phyloP scores from a whole-genome alignment of 1,140 invertebrate species.

The Temnothorax longispinosus region DNA sequence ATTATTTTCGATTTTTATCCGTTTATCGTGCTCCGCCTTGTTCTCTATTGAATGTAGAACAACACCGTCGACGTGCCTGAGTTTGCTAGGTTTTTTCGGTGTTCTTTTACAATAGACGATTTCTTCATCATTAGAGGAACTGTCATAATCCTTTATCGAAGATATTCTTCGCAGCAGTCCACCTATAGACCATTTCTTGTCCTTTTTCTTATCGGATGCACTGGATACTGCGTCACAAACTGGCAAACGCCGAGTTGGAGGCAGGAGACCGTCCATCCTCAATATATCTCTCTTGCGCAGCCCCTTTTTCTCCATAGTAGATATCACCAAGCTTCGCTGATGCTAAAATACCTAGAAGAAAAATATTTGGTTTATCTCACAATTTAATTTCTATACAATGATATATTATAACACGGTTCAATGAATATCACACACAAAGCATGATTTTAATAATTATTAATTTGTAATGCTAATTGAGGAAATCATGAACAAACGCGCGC shows the following conservation, averaged over 20 bases:
- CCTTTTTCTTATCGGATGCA: slow-evolving; percentile 63
- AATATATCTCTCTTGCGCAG: slow-evolving; percentile 66
- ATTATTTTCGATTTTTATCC: slow-evolving; percentile 3
- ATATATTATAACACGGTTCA: neutral
- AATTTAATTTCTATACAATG: neutral
- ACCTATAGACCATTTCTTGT: slow-evolving; percentile 71
- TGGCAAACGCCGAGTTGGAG: slow-evolving; percentile 65
- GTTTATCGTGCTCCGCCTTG: neutral
- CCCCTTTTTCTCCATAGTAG: slow-evolving; percentile 65
- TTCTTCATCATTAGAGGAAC: slow-evolving; percentile 71
- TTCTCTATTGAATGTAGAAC: slow-evolving; percentile 60
- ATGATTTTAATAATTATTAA: neutral
- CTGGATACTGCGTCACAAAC: slow-evolving; percentile 58
- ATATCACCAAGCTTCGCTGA: neutral
- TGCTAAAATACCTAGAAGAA: slow-evolving; percentile 48
- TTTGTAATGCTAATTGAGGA: neutral
- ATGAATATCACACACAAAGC: too few species aligned
- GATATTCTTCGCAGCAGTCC: slow-evolving; percentile 69
- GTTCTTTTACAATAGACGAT: slow-evolving; percentile 69
- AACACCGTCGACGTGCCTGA: slow-evolving; percentile 41
- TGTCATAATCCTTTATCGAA: slow-evolving; percentile 65
- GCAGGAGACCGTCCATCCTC: slow-evolving; percentile 71
- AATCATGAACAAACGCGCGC: neutral
- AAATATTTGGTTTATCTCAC: neutral
- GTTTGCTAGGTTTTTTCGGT: slow-evolving; percentile 24